Evolutionary conservation across 2,113 vertebrate genomes (phyloP).

Genomic region (Megaceryle torquata): DNA sequence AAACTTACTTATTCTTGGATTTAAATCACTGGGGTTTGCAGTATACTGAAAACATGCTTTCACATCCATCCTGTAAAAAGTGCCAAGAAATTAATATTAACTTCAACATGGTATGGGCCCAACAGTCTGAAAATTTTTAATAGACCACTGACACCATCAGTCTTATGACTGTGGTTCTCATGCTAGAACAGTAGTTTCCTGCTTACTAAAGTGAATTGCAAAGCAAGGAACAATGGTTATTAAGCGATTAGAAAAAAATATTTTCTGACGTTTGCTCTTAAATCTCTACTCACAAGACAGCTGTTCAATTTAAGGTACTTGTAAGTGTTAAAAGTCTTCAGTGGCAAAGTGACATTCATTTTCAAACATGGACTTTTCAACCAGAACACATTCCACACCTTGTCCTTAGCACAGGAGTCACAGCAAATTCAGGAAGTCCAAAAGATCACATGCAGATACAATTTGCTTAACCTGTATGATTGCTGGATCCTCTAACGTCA

Average conservation of each 20-base stretch:
- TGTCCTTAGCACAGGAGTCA: not conserved
- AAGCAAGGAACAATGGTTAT: not conserved
- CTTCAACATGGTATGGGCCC: not conserved
- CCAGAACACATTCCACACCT: not conserved
- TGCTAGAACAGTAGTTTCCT: not conserved
- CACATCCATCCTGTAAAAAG: slow-evolving; percentile 82
- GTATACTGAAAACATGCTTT: slow-evolving; percentile 88
- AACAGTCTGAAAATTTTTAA: not conserved
- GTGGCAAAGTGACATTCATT: not conserved
- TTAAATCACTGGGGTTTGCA: slow-evolving; percentile 82
- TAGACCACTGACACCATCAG: not conserved
- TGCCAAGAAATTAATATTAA: slow-evolving; percentile 38
- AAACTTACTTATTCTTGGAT: slow-evolving; percentile 85
- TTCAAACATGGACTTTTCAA: not conserved
- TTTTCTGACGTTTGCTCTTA: not conserved
- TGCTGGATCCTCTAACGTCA: not conserved
- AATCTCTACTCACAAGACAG: not conserved
- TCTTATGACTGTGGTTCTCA: not conserved
- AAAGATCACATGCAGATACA: not conserved
- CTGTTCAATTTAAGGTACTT: not conserved
- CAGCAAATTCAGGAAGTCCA: not conserved
- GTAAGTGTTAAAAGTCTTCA: not conserved
- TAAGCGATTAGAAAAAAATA: not conserved
- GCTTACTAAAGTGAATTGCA: not conserved
- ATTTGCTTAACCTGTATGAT: not conserved